These are phyloP conservation scores for Halcyon chelicuti DNA, from an alignment of 2,797 vertebrate genomes.

Conservation along the genomic window DNA sequence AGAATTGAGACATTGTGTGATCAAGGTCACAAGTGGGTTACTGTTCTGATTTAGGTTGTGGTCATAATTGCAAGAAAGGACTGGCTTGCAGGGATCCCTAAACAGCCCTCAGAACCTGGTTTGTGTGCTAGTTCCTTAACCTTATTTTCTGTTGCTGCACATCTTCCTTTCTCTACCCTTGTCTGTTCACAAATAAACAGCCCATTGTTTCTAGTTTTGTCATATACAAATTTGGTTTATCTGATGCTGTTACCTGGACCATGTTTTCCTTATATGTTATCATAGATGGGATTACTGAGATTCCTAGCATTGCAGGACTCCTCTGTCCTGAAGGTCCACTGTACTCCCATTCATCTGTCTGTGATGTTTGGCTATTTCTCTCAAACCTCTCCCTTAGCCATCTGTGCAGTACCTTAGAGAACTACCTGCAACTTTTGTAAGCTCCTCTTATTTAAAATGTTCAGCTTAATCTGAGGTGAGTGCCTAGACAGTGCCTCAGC, in stretches of 20 bases:
- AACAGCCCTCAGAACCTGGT: neutral
- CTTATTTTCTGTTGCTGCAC: neutral
- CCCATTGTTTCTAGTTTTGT: neutral
- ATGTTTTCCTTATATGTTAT: accelerated
- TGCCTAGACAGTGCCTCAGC: neutral
- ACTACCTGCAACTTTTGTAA: neutral
- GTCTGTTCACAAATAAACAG: neutral
- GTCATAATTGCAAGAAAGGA: neutral
- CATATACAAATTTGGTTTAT: neutral
- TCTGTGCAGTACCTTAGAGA: neutral
- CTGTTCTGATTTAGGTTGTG: neutral
- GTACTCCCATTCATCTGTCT: neutral
- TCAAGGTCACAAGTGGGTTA: neutral
- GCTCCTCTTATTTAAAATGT: neutral
- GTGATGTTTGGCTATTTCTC: neutral
- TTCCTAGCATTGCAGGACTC: neutral
- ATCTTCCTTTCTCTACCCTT: neutral
- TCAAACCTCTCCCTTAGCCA: neutral
- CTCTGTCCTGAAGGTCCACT: neutral
- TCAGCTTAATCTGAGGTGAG: neutral
- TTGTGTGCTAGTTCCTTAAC: accelerated
- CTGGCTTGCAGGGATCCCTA: neutral
- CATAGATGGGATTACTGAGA: neutral
- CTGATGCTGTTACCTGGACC: neutral
- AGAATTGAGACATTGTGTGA: neutral